These are phyloP conservation scores for Lanistes nyassanus DNA, from an alignment of 1,140 invertebrate genomes.

Conservation along the genomic window DNA sequence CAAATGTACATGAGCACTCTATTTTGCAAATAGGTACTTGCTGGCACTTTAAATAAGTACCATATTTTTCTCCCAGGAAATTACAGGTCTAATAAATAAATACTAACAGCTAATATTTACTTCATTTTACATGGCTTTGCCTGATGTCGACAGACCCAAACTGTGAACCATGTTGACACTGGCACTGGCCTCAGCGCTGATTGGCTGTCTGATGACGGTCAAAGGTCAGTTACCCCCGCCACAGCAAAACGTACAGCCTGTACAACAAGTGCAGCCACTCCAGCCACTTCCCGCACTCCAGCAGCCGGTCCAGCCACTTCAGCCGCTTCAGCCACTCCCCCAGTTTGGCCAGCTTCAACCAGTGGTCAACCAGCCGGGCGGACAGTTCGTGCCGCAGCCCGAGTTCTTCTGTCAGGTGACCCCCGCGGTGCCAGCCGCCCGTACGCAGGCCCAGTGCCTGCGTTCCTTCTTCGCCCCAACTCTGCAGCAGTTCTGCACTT, in stretches of 20 bases:
- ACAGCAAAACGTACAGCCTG: background rate
- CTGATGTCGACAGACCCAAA: background rate
- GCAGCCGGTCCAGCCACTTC: background rate
- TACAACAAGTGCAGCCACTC: background rate
- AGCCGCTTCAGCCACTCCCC: background rate
- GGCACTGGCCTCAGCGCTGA: background rate
- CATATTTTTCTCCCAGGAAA: too few species aligned
- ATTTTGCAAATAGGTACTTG: too few species aligned
- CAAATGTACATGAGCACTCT: too few species aligned
- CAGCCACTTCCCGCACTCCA: background rate
- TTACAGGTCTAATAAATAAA: too few species aligned
- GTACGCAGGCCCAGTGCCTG: conserved; percentile 1
- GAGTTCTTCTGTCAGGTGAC: conserved; percentile 12
- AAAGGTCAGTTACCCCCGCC: too few species aligned
- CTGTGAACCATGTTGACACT: background rate
- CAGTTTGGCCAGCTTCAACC: background rate
- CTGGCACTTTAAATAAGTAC: too few species aligned
- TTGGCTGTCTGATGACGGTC: background rate
- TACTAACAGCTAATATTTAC: background rate
- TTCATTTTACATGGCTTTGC: background rate
- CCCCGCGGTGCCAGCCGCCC: background rate
- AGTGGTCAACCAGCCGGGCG: background rate
- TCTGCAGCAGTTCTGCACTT: background rate
- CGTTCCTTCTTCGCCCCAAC: background rate
- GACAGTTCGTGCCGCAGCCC: background rate